A percentile compares a stretch with the other conserved stretches of the same genome.
Evolutionary conservation across 2,797 vertebrate species (phyloP).

Genomic region (Heterohyrax brucei): DNA sequence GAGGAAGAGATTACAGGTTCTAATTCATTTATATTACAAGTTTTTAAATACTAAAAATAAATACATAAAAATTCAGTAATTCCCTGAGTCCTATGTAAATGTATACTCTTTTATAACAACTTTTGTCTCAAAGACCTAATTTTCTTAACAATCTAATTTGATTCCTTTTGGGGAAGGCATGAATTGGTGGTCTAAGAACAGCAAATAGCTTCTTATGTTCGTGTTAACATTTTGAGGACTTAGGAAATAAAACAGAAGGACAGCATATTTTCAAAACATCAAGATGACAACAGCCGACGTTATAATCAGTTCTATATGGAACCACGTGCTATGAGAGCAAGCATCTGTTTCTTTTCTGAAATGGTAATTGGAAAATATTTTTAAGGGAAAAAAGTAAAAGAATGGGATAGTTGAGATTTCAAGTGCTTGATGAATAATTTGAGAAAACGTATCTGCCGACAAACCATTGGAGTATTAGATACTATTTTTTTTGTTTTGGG

Average conservation of each 20-base stretch:
- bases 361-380: background rate
- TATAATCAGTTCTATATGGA: background rate
- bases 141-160: conserved; percentile 30
- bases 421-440: background rate
- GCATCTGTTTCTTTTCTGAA: background rate
- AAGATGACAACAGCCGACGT: background rate
- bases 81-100: conserved; percentile 21
- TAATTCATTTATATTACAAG: background rate
- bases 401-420: background rate
- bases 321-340: background rate
- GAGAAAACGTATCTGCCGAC: background rate
- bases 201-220: background rate
- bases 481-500: background rate
- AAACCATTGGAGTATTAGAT: background rate
- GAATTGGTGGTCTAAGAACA: conserved; percentile 35
- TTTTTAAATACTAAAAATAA: background rate
- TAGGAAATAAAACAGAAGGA: background rate
- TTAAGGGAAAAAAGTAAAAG: background rate
- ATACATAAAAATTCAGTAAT: background rate
- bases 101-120: background rate
- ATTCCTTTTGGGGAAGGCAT: background rate
- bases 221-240: background rate
- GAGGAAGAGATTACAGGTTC: background rate
- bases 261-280: background rate
- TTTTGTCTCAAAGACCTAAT: conserved; percentile 20